phyloP scores from a whole-genome alignment of 2,113 vertebrate genomes.

The Pitta sordida region DNA sequence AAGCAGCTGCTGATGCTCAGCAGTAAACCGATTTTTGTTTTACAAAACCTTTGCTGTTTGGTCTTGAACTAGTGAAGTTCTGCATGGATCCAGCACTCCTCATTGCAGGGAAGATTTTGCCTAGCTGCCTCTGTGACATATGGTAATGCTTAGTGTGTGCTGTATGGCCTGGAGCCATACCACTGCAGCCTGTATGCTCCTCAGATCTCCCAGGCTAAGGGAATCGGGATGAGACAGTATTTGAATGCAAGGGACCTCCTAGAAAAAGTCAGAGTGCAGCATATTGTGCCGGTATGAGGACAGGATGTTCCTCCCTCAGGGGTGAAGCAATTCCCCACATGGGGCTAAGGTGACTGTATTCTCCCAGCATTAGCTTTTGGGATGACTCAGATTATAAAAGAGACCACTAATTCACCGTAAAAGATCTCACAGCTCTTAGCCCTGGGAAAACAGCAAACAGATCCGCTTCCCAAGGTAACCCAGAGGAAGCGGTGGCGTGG shows the following conservation, averaged over 20 bases:
- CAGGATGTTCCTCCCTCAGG: slow-evolving; percentile 18
- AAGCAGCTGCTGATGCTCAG: slow-evolving; percentile 52
- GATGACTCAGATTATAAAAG: not conserved
- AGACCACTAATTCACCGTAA: not conserved
- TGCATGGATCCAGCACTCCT: not conserved
- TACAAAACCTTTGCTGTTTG: slow-evolving; percentile 44
- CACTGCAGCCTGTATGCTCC: slow-evolving; percentile 57
- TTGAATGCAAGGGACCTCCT: slow-evolving; percentile 17
- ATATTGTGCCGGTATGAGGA: not conserved
- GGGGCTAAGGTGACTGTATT: not conserved
- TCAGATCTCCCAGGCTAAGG: slow-evolving; percentile 55
- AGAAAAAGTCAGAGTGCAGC: not conserved
- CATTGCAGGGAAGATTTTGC: slow-evolving; percentile 44
- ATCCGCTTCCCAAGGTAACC: slow-evolving; percentile 15
- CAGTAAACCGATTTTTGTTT: slow-evolving; percentile 39
- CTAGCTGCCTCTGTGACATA: slow-evolving; percentile 60
- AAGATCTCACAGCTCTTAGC: not conserved
- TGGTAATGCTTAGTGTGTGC: slow-evolving; percentile 60
- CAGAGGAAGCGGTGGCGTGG: slow-evolving; percentile 15
- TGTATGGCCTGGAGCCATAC: slow-evolving; percentile 64
- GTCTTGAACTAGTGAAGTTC: not conserved
- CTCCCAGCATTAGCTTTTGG: not conserved
- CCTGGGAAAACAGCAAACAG: slow-evolving; percentile 32
- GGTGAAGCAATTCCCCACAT: not conserved
- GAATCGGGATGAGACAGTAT: not conserved